Base-by-base conservation (phyloP, 2,113 vertebrate species). In the Takifugu flavidus region DNA sequence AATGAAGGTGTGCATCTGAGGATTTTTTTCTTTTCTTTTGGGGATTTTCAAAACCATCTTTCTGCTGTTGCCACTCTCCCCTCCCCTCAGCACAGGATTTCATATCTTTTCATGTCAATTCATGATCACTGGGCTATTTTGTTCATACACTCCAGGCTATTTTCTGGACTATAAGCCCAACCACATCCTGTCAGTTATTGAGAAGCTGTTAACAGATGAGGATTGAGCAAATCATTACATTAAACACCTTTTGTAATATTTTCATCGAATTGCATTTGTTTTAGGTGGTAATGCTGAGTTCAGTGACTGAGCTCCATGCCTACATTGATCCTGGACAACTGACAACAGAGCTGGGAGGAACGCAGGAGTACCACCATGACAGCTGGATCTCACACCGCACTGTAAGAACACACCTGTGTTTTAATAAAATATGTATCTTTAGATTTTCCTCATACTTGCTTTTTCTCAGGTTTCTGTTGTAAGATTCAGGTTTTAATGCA, bases 281-380 rank as follows among this genome's bases (percentile, higher is more conserved):
- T 42, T 82, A 98, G 96, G 93, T 99, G 91, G 95, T 98, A 90
- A 98, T 99, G 96, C 93, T 99, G 88, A 95, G 95, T 88, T 98
- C 97, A 60, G 92, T 98, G 52, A 93, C 96, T 71, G 97, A 99
- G 87, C 92, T 99, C 65, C 94, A 98, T 34, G 87, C 90, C 51
- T 97, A 98, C 81, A 96, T 99, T 59, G 95, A 97, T 82, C 94
- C 93, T 54, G 91, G 93, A 56, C 95, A 98, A 83, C 88, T 99
- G 86, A 97, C 95, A 42, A 92, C 94, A 79, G 95, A 98, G 75
- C 88, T 99, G 63, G 97, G 96, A 51, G 97, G 97, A 51, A 93
- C 93, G n/a, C 93, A 95, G 92, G 92, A 95, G 50, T 99, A 98
- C 80, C 92, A 92, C 89, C 96, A 98, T 61, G 93, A 91, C 68